These are phyloP conservation scores for Petrophora chlorosata DNA, from an alignment of 2,888 invertebrate species.

Conservation along the genomic window DNA sequence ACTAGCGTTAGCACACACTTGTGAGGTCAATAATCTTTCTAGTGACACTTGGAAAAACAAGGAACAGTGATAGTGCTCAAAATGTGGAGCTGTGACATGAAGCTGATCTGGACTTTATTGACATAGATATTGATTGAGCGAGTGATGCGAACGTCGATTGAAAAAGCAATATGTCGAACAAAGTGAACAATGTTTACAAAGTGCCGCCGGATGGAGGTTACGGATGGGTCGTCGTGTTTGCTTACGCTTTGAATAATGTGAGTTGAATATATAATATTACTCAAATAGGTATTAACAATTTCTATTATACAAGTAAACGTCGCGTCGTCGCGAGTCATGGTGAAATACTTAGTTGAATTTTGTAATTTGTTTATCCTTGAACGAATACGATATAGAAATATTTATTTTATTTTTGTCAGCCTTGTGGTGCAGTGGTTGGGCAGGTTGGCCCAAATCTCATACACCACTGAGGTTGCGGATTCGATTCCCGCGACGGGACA, in stretches of 20 bases:
- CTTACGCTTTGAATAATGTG: conserved; percentile 85
- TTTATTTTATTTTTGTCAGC: too few species aligned
- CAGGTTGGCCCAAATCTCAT: too few species aligned
- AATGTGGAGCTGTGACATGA: conserved; percentile 39
- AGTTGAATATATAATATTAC: conserved; percentile 54
- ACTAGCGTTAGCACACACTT: conserved; percentile 5
- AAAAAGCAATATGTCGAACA: conserved; percentile 54
- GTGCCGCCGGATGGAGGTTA: conserved; percentile 87
- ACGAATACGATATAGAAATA: too few species aligned
- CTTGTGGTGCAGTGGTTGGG: too few species aligned
- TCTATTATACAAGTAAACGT: too few species aligned
- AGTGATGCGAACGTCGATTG: conserved; percentile 30
- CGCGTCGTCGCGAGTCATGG: too few species aligned
- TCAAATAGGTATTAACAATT: too few species aligned
- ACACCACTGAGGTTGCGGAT: too few species aligned
- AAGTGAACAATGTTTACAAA: conserved; percentile 50
- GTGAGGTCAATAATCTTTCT: conserved; percentile 38
- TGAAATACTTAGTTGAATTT: too few species aligned
- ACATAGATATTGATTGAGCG: conserved; percentile 20
- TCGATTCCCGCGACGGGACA: too few species aligned
- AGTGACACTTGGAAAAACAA: conserved; percentile 17
- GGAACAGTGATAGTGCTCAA: conserved; percentile 25
- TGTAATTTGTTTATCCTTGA: too few species aligned
- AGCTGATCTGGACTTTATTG: conserved; percentile 22
- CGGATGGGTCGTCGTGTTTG: conserved; percentile 86